phyloP scores from a whole-genome alignment of 2,888 invertebrate genomes.

The Subacronicta megacephala region DNA sequence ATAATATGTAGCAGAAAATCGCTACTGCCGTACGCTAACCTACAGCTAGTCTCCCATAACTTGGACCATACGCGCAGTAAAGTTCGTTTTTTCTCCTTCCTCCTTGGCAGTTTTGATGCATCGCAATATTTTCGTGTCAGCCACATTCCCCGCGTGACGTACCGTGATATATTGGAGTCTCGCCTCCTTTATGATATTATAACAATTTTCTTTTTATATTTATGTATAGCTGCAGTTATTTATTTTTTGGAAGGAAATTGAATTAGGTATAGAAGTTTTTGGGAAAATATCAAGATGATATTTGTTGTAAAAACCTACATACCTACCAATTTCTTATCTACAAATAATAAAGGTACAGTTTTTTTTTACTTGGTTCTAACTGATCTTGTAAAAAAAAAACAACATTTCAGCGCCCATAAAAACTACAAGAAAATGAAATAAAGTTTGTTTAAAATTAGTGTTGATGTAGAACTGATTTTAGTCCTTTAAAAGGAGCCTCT shows the following conservation, averaged over 20 bases:
- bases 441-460: too few species aligned
- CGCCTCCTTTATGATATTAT: constrained; percentile 62
- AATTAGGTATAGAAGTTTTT: constrained; percentile 16
- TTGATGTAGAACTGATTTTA: too few species aligned
- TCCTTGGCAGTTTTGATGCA: constrained; percentile 87
- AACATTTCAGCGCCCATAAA: too few species aligned
- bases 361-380: too few species aligned
- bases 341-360: too few species aligned
- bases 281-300: neutral
- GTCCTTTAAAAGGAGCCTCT: too few species aligned
- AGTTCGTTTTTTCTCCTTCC: constrained; percentile 77
- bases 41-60: constrained; percentile 26
- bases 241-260: constrained; percentile 46
- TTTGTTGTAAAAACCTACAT: too few species aligned
- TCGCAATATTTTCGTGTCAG: constrained; percentile 87
- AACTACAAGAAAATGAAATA: too few species aligned
- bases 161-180: constrained; percentile 82
- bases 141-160: constrained; percentile 79
- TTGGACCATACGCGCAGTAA: constrained; percentile 46
- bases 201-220: constrained; percentile 50
- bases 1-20: too few species aligned
- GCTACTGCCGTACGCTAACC: too few species aligned
- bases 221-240: constrained; percentile 41
- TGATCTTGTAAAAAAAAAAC: too few species aligned
- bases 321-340: too few species aligned